phyloP scores from a whole-genome alignment of 2,888 invertebrate species.

The Himalopsyche anomala region DNA sequence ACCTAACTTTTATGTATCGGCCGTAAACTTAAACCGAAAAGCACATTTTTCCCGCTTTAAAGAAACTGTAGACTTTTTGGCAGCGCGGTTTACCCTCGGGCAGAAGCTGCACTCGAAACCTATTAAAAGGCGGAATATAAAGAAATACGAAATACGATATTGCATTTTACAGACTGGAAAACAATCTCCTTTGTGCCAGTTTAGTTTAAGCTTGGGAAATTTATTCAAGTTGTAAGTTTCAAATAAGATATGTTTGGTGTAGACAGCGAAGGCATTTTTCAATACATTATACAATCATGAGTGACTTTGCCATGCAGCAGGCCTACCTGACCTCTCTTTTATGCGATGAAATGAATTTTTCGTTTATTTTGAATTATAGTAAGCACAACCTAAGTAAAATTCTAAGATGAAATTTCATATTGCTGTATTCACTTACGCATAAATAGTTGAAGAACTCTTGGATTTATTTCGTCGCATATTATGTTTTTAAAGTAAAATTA shows the following conservation, averaged over 20 bases:
- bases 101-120: conserved; percentile 32
- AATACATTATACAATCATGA: neutral
- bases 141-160: conserved; percentile 58
- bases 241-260: neutral
- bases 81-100: conserved; percentile 3
- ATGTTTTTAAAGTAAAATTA: too few species aligned
- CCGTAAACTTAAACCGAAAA: neutral
- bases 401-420: too few species aligned
- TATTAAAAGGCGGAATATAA: conserved; percentile 36
- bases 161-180: conserved; percentile 57
- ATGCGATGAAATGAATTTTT: too few species aligned
- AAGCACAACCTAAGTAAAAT: too few species aligned
- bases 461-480: too few species aligned
- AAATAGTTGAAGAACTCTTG: too few species aligned
- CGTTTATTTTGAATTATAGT: too few species aligned
- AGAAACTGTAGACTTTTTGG: conserved; percentile 29
- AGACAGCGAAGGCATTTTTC: neutral
- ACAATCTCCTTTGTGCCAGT: conserved; percentile 54
- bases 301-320: too few species aligned
- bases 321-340: too few species aligned
- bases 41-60: neutral
- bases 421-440: too few species aligned
- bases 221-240: conserved; percentile 42
- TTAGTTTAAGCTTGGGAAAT: conserved; percentile 31
- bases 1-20: neutral